phyloP scores from a whole-genome alignment of 2,888 invertebrate genomes.

The Phorcus lineatus region DNA sequence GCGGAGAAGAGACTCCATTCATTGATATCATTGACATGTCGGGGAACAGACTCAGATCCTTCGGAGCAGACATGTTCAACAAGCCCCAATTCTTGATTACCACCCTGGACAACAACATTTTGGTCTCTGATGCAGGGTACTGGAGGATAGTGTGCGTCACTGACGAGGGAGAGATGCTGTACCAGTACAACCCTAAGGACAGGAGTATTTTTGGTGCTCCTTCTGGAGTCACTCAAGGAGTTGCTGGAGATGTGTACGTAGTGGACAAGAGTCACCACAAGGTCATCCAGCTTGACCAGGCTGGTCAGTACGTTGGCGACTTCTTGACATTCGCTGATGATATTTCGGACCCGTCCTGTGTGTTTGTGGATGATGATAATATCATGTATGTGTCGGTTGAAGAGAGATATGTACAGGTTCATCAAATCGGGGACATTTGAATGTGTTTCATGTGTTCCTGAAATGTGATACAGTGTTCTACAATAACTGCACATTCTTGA shows the following conservation, averaged over 20 bases:
- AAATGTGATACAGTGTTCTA: too few relatives aligned
- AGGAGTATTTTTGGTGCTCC: neutral
- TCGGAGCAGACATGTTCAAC: constrained; percentile 1
- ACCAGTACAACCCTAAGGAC: neutral
- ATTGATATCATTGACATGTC: neutral
- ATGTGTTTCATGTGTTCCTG: too few relatives aligned
- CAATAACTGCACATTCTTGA: too few relatives aligned
- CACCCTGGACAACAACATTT: neutral
- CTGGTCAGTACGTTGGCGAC: neutral
- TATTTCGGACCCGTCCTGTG: neutral
- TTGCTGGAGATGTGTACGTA: neutral
- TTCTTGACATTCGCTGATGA: constrained; percentile 3
- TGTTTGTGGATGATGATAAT: neutral
- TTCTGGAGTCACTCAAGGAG: neutral
- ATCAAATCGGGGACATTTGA: neutral
- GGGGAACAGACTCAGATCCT: neutral
- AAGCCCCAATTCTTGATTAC: neutral
- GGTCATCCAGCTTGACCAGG: neutral
- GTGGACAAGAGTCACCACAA: neutral
- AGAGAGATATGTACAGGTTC: neutral
- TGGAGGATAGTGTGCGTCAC: neutral
- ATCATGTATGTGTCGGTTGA: neutral
- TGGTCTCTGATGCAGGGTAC: neutral
- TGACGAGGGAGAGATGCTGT: neutral
- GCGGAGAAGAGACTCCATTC: neutral